A percentile compares a stretch with the other conserved stretches of the same genome.
Conservation (phyloP, 2,888 invertebrate genomes). For the Polylopha cassiicola region DNA sequence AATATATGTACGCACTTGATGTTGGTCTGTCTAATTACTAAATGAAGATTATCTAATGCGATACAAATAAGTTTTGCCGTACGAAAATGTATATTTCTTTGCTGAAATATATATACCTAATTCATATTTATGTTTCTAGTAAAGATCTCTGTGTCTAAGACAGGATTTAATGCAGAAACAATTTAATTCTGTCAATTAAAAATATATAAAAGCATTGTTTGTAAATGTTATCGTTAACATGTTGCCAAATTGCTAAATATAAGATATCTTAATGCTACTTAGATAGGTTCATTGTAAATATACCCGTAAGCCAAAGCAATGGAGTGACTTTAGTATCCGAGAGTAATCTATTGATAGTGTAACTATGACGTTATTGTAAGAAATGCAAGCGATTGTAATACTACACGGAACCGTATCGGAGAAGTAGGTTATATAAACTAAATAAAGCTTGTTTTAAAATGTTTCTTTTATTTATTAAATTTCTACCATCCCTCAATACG, state of each 20-base stretch:
- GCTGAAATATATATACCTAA: no score
- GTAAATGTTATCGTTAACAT: conserved; percentile 64
- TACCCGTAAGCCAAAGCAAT: conserved; percentile 59
- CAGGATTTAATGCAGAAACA: conserved; percentile 20
- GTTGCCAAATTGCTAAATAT: conserved; percentile 72
- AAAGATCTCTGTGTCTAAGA: not conserved
- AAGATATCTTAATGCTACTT: conserved; percentile 53
- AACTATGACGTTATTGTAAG: conserved; percentile 37
- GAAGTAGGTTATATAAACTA: conserved; percentile 54
- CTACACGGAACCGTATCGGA: conserved; percentile 51
- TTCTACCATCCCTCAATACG: conserved; percentile 1
- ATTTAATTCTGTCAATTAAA: conserved; percentile 71
- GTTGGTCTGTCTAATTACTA: no score
- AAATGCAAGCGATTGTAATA: conserved; percentile 44
- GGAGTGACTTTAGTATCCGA: conserved; percentile 56
- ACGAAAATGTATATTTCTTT: no score
- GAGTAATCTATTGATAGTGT: conserved; percentile 49
- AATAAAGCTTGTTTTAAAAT: conserved; percentile 75
- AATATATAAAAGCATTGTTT: conserved; percentile 49
- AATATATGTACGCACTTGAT: not conserved
- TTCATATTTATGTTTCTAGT: not conserved
- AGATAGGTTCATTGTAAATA: conserved; percentile 69
- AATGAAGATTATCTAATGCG: no score
- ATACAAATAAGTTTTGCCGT: no score
- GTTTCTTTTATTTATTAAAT: conserved; percentile 35